Evolutionary conservation across 2,113 vertebrate genomes (phyloP), one percentile per base, ranked within the genome.

Genomic region (Motacilla tschutschensis): DNA sequence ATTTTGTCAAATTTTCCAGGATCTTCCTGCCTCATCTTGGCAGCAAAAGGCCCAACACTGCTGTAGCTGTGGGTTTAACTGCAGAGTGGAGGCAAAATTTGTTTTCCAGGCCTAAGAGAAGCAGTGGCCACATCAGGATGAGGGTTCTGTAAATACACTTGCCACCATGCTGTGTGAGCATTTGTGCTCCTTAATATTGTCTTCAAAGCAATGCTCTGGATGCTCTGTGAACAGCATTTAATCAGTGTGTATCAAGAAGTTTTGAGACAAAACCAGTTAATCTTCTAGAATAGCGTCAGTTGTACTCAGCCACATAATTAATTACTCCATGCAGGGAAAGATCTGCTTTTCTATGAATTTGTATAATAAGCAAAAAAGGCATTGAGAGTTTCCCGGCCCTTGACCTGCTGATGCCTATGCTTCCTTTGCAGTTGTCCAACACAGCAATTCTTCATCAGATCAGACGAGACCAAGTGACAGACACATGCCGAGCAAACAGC

Each of bases 381-480:
- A 72, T 26, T 65, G 33, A 40, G 60, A 53, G 9, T 48, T 67
- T 57, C 41, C 59, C 29, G 9, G n/a, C n/a, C 1, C 12, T 43
- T 96, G 60, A 96, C 31, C 50, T 43, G 5, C 51, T 17, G 74
- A 28, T 73, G 58, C 84, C 54, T 97, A 35, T 95, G 70, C 57
- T 96, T 97, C 95, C 82, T 93, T 92, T 92, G 83, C 95, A 98
- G 98, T 96, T 98, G 77, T 99, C 99, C 12, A 98, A 94, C 85
- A 96, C 97, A 1, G 98, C 98, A 1, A 90, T 98, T 73, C 96
- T 99, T 47, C 98, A 99, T 90, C 99, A 99, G 97, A 96, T 97
- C 81, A 95, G 98, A 73, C 96, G 99, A 71, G 98, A 99, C 95
- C 98, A 98, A 79, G 98, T 99, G 40, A 97, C 96, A 14, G 98